Conservation (phyloP, 2,797 vertebrate genomes). For the Apogon hyalosoma region DNA sequence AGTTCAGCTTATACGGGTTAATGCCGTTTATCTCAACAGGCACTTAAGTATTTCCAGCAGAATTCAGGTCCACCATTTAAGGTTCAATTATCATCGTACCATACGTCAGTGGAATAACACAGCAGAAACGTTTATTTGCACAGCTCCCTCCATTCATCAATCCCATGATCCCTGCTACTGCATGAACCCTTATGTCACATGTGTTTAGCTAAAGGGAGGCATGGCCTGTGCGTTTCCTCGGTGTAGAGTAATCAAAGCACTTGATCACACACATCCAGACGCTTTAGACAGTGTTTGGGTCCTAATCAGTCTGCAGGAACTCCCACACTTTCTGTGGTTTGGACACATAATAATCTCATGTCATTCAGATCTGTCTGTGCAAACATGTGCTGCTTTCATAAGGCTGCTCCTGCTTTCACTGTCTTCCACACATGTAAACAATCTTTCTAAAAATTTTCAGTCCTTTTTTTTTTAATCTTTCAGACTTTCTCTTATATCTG, state of each 20-base stretch:
- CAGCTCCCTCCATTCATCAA: conserved; percentile 70
- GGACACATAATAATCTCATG: conserved; percentile 67
- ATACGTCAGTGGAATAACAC: conserved; percentile 78
- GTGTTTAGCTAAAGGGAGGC: conserved; percentile 49
- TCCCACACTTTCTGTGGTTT: conserved; percentile 53
- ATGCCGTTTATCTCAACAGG: conserved; percentile 20
- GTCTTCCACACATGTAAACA: conserved; percentile 30
- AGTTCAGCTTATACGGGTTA: background rate
- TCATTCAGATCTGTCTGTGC: conserved; percentile 61
- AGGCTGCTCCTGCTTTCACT: conserved; percentile 5
- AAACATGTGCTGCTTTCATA: conserved; percentile 50
- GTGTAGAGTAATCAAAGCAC: conserved; percentile 40
- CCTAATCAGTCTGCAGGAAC: conserved; percentile 68
- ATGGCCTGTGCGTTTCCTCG: conserved; percentile 28
- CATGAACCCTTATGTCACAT: conserved; percentile 49
- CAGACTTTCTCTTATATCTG: conserved; percentile 21
- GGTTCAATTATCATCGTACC: conserved; percentile 49
- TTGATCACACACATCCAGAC: conserved; percentile 43
- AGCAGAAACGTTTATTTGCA: conserved; percentile 72
- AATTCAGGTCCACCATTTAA: conserved; percentile 37
- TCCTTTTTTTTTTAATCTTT: conserved; percentile 25
- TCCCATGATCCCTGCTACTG: conserved; percentile 66
- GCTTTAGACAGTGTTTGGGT: conserved; percentile 51
- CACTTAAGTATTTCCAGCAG: conserved; percentile 51
- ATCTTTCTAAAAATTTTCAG: conserved; percentile 17